Base-by-base conservation (phyloP, 2,113 vertebrate species). In the Myotis yumanensis region DNA sequence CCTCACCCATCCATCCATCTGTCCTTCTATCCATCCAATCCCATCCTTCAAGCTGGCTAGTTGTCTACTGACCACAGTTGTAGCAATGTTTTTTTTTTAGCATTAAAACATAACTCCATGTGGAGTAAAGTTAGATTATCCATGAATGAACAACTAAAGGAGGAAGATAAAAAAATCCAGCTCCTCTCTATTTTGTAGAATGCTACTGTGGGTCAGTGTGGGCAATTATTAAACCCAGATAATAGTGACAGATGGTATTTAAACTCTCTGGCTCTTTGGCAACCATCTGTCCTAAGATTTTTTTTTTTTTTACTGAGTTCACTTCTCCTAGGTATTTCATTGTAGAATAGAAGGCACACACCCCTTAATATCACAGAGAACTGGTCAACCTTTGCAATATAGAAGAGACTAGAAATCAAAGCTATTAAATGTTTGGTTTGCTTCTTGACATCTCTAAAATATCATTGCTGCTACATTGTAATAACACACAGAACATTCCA, bases 281-380 rank as follows among this genome's bases (percentile, higher is more conserved):
- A 94, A 87, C 79, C 92, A 95, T 97, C 76, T 97, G 88, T 68
- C 54, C 16, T 71, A 93, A 92, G 84, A 72, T 32, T 95, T 28
- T 92, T 62, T 59, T 22, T 57, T 59, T 59, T 85, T 94, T 84
- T 86, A 51, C 2, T 72, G 89, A 90, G 72, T 88, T 85, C 43
- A 0, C 51, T 81, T 92, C 95, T 94, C 64, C 83, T 85, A 88
- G 82, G 16, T 73, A 86, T 79, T 94, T 11, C 37, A 20, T 82
- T 95, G 90, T 77, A 84, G 72, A 95, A 91, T 11, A 95, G 68
- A 95, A 96, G 86, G 57, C 40, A 80, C 3, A 12, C 22, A 75
- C 9, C 16, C 83, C 28, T 72, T 89, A 57, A 83, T 71, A 75
- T 54, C 40, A 68, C 30, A 80, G 79, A 73, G 30, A 86, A 72